Base-by-base conservation (phyloP, 2,113 vertebrate genomes). In the Tyto alba region DNA sequence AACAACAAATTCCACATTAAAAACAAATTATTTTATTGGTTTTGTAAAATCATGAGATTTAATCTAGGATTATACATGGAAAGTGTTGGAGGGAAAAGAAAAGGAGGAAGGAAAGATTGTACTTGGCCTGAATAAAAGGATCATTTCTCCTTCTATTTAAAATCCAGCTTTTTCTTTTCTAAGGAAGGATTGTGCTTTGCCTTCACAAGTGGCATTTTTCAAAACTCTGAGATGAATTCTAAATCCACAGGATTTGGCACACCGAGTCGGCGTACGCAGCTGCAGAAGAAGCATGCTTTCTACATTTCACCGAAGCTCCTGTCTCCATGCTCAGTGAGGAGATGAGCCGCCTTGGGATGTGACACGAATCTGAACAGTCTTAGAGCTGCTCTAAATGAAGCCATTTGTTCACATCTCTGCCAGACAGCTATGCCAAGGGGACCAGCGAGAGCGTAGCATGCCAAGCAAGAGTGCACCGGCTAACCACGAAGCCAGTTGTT, bases 221-320 rank as follows among this genome's bases (percentile, higher is more conserved):
- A 74, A 77, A 96, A 72, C 78, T 73, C 79, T 10, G 32, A 80
- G 75, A 20, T 88, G 78, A 80, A 88, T 91, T 62, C 21, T 59
- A 59, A 80, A 88, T n/a, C 63, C 38, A 2, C 4, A 32, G 85
- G 63, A 45, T 18, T 76, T 80, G 93, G 88, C 89, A n/a, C 53
- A 48, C 7, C 0, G 3, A 41, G 66, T 4, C 3, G 36, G 38
- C 25, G 23, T 17, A 8, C 56, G 32, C 84, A 82, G 72, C 77
- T 89, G 84, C 69, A 73, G n/a, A 18, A 60, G 55, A 25, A 76
- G 4, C 29, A 41, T 36, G 45, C 69, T 94, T 45, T 40, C 81
- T 48, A n/a, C 15, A 12, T 60, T 50, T 45, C 43, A 0, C 3
- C 4, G 0, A 29, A 80, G 43, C 77, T 76, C 69, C 57, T 1